Conservation (phyloP, 2,888 invertebrate genomes). For the Agrochola macilenta region DNA sequence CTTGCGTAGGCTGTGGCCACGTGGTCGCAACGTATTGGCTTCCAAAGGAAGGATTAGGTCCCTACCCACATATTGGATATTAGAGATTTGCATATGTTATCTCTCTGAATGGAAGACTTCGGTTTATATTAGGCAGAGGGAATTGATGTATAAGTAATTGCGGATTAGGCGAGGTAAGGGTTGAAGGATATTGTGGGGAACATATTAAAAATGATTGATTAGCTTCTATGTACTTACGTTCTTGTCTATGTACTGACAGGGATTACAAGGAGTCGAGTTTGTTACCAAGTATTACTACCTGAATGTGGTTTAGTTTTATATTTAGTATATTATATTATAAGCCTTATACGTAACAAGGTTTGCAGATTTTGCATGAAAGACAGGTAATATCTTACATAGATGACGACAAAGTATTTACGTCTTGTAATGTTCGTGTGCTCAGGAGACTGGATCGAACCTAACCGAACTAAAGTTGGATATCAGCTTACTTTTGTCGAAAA, state of each 20-base stretch:
- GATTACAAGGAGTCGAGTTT: background rate
- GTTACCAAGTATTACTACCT: background rate
- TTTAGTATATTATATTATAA: too few relatives aligned
- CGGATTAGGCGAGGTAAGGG: slow-evolving; percentile 41
- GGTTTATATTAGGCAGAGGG: slow-evolving; percentile 34
- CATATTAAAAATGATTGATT: slow-evolving; percentile 48
- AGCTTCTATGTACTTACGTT: slow-evolving; percentile 6
- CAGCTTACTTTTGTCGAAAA: background rate
- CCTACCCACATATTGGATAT: slow-evolving; percentile 61
- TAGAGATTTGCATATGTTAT: slow-evolving; percentile 61
- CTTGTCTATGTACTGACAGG: slow-evolving; percentile 4
- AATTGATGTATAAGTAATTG: slow-evolving; percentile 46
- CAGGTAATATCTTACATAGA: background rate
- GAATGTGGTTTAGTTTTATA: background rate
- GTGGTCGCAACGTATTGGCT: slow-evolving; percentile 39
- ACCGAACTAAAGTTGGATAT: background rate
- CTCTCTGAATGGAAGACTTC: slow-evolving; percentile 45
- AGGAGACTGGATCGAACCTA: background rate
- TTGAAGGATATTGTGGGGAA: slow-evolving; percentile 34
- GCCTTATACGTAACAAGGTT: background rate
- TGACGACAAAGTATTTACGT: background rate
- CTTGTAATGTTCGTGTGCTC: background rate
- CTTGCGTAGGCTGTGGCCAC: slow-evolving; percentile 25
- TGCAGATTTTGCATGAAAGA: background rate
- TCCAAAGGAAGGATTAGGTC: slow-evolving; percentile 62